Conservation (phyloP, 2,797 vertebrate genomes). For the Moxostoma hubbsi region DNA sequence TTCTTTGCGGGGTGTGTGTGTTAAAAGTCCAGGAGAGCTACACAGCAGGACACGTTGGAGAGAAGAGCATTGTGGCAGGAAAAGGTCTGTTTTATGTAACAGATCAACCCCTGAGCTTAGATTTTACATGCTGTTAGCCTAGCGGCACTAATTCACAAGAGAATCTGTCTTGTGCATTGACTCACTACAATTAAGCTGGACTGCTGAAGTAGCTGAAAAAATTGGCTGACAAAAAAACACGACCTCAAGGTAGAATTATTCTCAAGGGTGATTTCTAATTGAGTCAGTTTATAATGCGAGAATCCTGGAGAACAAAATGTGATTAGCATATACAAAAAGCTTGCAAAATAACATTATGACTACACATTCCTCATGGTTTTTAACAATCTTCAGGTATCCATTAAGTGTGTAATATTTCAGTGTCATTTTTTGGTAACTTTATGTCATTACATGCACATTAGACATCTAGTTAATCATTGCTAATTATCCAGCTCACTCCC, state of each 20-base stretch:
- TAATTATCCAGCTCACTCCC: slow-evolving; percentile 19
- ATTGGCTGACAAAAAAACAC: slow-evolving; percentile 12
- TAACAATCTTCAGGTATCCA: neutral
- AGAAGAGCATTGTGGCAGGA: neutral
- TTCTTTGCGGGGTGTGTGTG: neutral
- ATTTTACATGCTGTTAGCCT: slow-evolving; percentile 30
- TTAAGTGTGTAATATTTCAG: slow-evolving; percentile 18
- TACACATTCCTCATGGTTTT: neutral
- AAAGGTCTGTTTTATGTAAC: slow-evolving; percentile 24
- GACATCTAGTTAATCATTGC: slow-evolving; percentile 36
- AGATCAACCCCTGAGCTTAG: slow-evolving; percentile 20
- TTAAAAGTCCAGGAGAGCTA: neutral
- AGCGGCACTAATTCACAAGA: slow-evolving; percentile 9
- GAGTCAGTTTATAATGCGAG: neutral
- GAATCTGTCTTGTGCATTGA: slow-evolving; percentile 22
- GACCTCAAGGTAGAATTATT: slow-evolving; percentile 27
- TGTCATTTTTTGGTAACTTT: slow-evolving; percentile 26
- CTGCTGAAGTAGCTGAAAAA: slow-evolving; percentile 1
- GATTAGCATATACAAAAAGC: neutral
- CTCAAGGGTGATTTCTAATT: slow-evolving; percentile 36
- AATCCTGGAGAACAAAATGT: slow-evolving; percentile 12
- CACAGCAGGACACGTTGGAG: slow-evolving; percentile 8
- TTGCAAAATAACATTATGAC: slow-evolving; percentile 19
- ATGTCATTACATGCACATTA: slow-evolving; percentile 37
- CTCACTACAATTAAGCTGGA: neutral